Conservation (phyloP, 1,140 invertebrate species). For the Agrypnia vestita region DNA sequence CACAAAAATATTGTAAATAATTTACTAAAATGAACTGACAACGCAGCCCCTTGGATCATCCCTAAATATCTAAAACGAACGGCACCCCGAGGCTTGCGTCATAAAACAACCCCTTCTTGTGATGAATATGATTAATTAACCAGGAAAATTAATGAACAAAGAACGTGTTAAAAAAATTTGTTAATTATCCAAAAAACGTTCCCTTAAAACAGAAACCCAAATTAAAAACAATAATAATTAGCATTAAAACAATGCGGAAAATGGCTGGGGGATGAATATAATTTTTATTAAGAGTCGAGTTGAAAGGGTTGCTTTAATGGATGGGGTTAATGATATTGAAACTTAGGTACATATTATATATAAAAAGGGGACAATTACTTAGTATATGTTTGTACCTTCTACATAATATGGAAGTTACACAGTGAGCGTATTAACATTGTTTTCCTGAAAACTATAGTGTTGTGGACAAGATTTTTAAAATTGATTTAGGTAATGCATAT, state of each 20-base stretch:
- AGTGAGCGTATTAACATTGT: no score
- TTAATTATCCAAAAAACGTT: slow-evolving; percentile 56
- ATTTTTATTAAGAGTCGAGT: background rate
- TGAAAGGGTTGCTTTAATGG: slow-evolving; percentile 7
- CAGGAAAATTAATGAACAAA: slow-evolving; percentile 55
- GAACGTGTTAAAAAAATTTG: slow-evolving; percentile 55
- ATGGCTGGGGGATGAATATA: background rate
- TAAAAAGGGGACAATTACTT: no score
- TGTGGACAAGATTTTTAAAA: no score
- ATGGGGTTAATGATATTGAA: slow-evolving; percentile 16
- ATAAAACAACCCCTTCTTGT: slow-evolving; percentile 22
- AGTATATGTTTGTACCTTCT: no score
- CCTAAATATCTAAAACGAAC: no score
- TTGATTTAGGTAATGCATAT: no score
- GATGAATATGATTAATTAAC: slow-evolving; percentile 56
- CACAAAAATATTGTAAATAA: no score
- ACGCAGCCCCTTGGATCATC: no score
- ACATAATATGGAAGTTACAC: no score
- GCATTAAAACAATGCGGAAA: slow-evolving; percentile 49
- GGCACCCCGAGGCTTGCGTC: background rate
- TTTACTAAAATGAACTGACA: no score
- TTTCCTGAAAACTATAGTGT: no score
- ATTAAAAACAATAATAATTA: slow-evolving; percentile 61
- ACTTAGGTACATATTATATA: no score
- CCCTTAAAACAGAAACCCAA: slow-evolving; percentile 43